Conservation (phyloP, 2,113 vertebrate species). For the Prinia subflava region DNA sequence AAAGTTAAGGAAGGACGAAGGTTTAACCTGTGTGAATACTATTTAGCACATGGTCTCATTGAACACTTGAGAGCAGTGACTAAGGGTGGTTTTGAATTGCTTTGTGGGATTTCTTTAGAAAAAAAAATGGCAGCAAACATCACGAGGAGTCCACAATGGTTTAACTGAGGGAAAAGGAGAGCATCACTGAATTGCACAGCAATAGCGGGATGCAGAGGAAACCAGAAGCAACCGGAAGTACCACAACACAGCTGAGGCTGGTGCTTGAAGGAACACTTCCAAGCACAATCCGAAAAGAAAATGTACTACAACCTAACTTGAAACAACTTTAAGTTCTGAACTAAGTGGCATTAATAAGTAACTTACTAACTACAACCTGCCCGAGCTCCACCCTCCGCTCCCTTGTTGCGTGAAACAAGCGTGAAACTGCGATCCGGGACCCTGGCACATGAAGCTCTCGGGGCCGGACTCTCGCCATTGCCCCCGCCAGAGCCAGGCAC, state of each 20-base stretch:
- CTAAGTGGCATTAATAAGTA: rapidly evolving
- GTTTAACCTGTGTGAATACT: rapidly evolving
- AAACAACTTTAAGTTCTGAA: no score
- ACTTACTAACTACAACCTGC: not conserved
- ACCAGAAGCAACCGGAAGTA: not conserved
- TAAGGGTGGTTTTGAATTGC: not conserved
- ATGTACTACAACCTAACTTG: not conserved
- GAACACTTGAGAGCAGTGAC: not conserved
- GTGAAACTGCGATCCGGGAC: rapidly evolving
- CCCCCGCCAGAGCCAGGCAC: not conserved
- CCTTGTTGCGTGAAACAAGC: rapidly evolving
- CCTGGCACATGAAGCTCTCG: not conserved
- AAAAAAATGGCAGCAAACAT: not conserved
- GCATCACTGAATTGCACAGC: not conserved
- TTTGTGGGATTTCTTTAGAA: not conserved
- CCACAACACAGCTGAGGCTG: not conserved
- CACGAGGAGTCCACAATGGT: not conserved
- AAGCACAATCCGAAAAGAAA: not conserved
- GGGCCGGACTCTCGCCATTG: not conserved
- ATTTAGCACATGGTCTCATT: not conserved
- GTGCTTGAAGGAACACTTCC: not conserved
- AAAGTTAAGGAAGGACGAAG: not conserved
- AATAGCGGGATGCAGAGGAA: not conserved
- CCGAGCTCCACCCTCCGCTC: not conserved
- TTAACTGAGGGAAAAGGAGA: not conserved